Conservation (phyloP, 2,888 invertebrate genomes). For the Cephalotes varians region DNA sequence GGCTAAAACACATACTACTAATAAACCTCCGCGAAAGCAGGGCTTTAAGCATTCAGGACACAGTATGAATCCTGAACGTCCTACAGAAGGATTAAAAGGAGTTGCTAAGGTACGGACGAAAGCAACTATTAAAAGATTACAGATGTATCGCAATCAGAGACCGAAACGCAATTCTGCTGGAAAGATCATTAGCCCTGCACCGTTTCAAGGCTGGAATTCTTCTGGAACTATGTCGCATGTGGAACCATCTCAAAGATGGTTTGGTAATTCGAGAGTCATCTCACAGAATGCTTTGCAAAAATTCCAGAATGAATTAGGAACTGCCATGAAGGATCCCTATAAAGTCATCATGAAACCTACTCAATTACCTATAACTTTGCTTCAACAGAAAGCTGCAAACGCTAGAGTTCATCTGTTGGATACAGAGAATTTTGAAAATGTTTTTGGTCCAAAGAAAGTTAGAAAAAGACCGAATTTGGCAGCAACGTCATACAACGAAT, state of each 20-base stretch:
- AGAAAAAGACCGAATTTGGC: slow-evolving; percentile 95
- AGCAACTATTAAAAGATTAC: slow-evolving; percentile 97
- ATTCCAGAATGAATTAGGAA: slow-evolving; percentile 97
- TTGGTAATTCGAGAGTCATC: slow-evolving; percentile 99
- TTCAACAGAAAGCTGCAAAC: slow-evolving; percentile 97
- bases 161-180: slow-evolving; percentile 95
- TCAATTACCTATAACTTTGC: slow-evolving; percentile 95
- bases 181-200: slow-evolving; percentile 97
- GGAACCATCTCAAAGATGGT: slow-evolving; percentile 99
- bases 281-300: slow-evolving; percentile 96
- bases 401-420: slow-evolving; percentile 97
- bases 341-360: slow-evolving; percentile 99
- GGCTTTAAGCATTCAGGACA: slow-evolving; percentile 95
- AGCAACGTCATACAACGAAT: slow-evolving; percentile 92
- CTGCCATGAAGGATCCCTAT: slow-evolving; percentile 98
- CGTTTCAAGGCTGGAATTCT: slow-evolving; percentile 96
- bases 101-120: slow-evolving; percentile 95
- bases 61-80: slow-evolving; percentile 97
- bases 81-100: slow-evolving; percentile 92
- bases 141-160: slow-evolving; percentile 99
- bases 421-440: slow-evolving; percentile 96
- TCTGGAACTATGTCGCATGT: slow-evolving; percentile 97
- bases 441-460: slow-evolving; percentile 97
- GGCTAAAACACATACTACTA: slow-evolving; percentile 91
- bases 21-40: slow-evolving; percentile 93